phyloP scores from a whole-genome alignment of 2,113 vertebrate species.

The Nipponia nippon region DNA sequence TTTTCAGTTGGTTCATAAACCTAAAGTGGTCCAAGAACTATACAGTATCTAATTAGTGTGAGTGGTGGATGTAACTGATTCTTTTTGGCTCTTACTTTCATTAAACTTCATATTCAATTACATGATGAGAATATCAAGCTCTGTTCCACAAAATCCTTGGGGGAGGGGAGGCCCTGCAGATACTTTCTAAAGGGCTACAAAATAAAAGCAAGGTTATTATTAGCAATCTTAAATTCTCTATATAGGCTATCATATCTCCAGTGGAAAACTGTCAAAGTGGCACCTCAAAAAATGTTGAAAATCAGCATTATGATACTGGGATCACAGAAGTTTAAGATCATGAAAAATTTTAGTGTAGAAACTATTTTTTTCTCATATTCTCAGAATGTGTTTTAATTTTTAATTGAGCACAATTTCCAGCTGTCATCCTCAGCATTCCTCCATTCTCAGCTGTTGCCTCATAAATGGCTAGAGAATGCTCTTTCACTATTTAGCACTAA shows the following conservation, averaged over 20 bases:
- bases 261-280: not conserved
- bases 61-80: not conserved
- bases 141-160: not conserved
- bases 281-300: not conserved
- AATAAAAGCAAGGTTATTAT: not conserved
- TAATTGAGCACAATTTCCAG: constrained; percentile 46
- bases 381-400: constrained; percentile 37
- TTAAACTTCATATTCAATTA: not conserved
- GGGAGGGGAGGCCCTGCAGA: not conserved
- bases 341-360: not conserved
- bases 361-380: not conserved
- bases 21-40: not conserved
- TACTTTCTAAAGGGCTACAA: not conserved
- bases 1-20: not conserved
- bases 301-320: not conserved
- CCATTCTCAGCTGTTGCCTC: constrained; percentile 52
- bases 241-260: not conserved
- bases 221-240: not conserved
- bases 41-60: not conserved
- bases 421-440: constrained; percentile 40
- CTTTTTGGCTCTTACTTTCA: not conserved
- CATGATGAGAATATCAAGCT: not conserved
- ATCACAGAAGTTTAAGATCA: not conserved
- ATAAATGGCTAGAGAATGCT: constrained; percentile 47
- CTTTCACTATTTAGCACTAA: constrained; percentile 57